Evolutionary conservation across 1,140 invertebrate genomes (phyloP), one percentile per base, ranked within the genome.

Genomic region (Melipona quadrifasciata): DNA sequence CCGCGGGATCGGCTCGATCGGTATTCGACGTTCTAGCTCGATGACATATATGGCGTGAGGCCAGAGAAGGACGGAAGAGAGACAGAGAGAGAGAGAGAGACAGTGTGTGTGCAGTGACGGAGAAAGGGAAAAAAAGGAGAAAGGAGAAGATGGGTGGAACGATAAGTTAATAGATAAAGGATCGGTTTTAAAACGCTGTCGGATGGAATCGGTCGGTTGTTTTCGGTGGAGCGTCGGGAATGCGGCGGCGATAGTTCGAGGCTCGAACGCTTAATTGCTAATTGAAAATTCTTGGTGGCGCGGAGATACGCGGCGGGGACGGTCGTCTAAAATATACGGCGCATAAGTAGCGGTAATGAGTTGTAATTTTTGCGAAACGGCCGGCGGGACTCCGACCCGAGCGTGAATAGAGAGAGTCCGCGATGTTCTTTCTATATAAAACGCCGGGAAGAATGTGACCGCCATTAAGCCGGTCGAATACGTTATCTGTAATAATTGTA

Each of bases 41-140:
- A 88, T 88, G 82, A 87, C 87, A 79, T 87, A 87, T 87, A 87
- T 87, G 87, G 87, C 86, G 84, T 84, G 80, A 88, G 85, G 34
- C 1, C 17, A 12, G 19, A 16, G 39, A 8, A 47, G 21, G 21
- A 14, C 1, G 65, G 12, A 1, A 1, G 1, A 27, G 10, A n/a
- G 12, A 10, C 31, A 10, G 31, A 16, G 17, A 34, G 31, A 67
- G 24, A n/a, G 34, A 19, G 34, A 73, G n/a, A 31, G 19, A 2
- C 5, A 31, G 31, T 10, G 53, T 12, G 31, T 10, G 53, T 12
- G 58, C 24, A 61, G n/a, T n/a, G n/a, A 61, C 27, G 27, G 27
- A 65, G 64, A 51, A 51, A 31, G 61, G 68, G n/a, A n/a, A 70
- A 34, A 8, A 6, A 14, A 6, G 24, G 21, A 24, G 12, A 57